Base-by-base conservation (phyloP, 2,797 vertebrate species). In the Taeniopygia guttata region DNA sequence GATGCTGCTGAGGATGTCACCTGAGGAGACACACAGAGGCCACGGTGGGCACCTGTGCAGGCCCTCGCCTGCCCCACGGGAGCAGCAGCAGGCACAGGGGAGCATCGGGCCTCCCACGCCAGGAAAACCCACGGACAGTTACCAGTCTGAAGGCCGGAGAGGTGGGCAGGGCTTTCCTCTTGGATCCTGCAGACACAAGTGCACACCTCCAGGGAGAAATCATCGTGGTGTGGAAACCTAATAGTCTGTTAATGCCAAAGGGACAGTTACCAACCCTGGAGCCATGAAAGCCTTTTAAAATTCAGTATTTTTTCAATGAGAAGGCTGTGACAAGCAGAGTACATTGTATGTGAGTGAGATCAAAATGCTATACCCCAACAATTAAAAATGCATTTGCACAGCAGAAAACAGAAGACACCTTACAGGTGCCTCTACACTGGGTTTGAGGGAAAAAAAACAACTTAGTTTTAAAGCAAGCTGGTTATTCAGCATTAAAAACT, bases 81-180 rank as follows among this genome's bases (percentile, higher is more conserved):
- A 84, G 32, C 60, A 32, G 46, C 42, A 13, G 5, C 1, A 1
- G 42, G 49, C 40, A 42, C 15, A 10, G 13, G 7, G 36, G 36
- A 34, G 88, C 34, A 6, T 0, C 38, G 16, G 46, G 36, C 54
- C 48, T 23, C 43, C 30, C 70, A 18, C 8, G 15, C 7, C 48
- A 49, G 51, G 66, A 49, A 29, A 46, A 10, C 7, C 3, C 43
- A 4, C 6, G 27, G 82, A 63, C n/a, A 93, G 19, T 96, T 97
- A 99, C 99, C 99, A 27, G 96, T 60, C 70, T 98, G 98, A 46
- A 99, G 97, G 63, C 99, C 99, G 9, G 99, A 98, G 10, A 79
- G 97, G 56, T 98, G 98, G 27, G 99, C 99, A 17, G 98, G 97
- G 36, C 99, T 99, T 82, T 98, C 98, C 69, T 98, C 98, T 5